Evolutionary conservation across 2,888 invertebrate species (phyloP), one percentile per base, ranked within the genome.

Genomic region (Syrista parreyssii): DNA sequence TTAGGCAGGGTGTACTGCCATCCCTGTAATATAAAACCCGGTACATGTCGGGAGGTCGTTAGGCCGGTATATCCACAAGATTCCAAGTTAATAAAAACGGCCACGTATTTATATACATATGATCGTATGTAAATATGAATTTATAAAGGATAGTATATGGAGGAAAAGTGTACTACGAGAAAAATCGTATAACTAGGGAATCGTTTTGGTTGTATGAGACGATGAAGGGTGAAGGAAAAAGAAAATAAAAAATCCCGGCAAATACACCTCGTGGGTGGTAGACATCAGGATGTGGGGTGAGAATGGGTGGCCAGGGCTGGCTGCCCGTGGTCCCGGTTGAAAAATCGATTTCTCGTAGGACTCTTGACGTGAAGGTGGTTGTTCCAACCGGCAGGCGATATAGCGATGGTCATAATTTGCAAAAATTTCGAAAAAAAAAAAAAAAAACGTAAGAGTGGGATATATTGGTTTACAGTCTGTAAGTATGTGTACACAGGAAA

Each of bases 291-390:
- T 15, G 12, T 33, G 71, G 33, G 71, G 71, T 71, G 33, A 71
- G 33, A 71, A 71, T 71, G 71, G 71, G 31, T 31, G 32, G 71
- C 31, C 32, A 32, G 31, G 32, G 32, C 71, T 71, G 71, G 71
- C 36, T 40, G n/a, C 68, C 40, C 73, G 32, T 71, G 30, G 71
- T 33, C 71, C 83, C 85, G 82, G 85, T 83, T 84, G 89, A 88
- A 89, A 89, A 89, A 89, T 89, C 89, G 89, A 89, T 89, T 89
- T 88, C 83, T 87, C 87, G 86, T 88, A 87, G 88, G 87, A 84
- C 55, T 55, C 23, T 23, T 15, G 55, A 55, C 68, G 68, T 34
- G 35, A 68, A 73, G 55, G 73, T 68, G 33, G 15, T 34, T 11
- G 34, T 31, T 12, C 31, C 73, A 68, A 68, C 35, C 32, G 32